Percentiles rank a stretch among this genome's conserved stretches.
Conservation (phyloP, 2,113 vertebrate genomes). For the Junco hyemalis region DNA sequence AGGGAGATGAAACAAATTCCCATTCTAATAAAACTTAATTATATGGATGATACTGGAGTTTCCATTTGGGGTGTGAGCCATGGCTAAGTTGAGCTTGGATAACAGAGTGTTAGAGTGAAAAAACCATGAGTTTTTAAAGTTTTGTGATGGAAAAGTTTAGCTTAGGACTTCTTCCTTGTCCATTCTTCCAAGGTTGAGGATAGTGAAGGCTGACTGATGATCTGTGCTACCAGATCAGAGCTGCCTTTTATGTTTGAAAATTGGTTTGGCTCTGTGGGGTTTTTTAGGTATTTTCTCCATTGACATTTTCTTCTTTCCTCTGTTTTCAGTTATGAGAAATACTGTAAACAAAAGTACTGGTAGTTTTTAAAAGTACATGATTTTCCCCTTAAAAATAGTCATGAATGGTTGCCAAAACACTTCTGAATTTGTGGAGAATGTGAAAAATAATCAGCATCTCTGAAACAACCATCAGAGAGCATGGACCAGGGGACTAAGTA, state of each 20-base stretch:
- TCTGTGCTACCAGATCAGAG: not conserved
- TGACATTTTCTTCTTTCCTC: not conserved
- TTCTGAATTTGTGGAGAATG: not conserved
- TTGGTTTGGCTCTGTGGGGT: not conserved
- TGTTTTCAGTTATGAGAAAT: not conserved
- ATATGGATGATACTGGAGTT: not conserved
- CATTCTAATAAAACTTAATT: not conserved
- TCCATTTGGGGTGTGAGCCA: not conserved
- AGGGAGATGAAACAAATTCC: not conserved
- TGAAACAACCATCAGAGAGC: not conserved
- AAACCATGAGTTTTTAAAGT: accelerated
- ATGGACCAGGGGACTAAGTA: not conserved
- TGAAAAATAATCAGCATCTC: not conserved
- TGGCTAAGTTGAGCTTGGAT: not conserved
- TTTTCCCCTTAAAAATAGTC: not conserved
- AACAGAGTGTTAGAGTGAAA: not conserved
- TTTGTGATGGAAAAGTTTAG: not conserved
- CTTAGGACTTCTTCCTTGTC: not conserved
- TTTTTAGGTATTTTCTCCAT: not conserved
- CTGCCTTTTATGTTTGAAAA: not conserved
- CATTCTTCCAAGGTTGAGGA: not conserved
- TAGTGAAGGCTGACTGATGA: not conserved
- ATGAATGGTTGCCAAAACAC: not conserved
- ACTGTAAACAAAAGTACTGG: not conserved
- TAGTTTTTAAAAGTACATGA: not conserved